phyloP scores from a whole-genome alignment of 2,888 invertebrate species.

The Clepsis dumicolana region DNA sequence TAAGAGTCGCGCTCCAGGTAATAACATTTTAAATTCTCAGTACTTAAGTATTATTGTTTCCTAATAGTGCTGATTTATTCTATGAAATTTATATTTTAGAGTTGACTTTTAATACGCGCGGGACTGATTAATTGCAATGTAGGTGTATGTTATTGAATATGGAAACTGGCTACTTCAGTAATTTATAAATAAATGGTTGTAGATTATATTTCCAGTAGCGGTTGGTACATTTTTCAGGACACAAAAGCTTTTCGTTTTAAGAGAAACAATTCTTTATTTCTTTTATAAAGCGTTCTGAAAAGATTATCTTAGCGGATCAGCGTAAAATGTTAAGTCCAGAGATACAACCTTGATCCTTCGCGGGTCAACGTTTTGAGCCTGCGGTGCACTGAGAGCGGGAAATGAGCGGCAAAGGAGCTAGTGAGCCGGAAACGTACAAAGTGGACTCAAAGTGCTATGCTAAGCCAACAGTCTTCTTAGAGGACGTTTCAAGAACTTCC shows the following conservation, averaged over 20 bases:
- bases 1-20: constrained; percentile 10
- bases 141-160: too few species aligned
- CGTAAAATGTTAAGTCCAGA: constrained; percentile 20
- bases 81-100: too few species aligned
- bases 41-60: too few species aligned
- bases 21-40: neutral
- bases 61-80: too few species aligned
- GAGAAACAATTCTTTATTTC: constrained; percentile 21
- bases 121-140: too few species aligned
- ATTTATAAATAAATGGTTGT: too few species aligned
- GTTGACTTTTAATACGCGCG: too few species aligned
- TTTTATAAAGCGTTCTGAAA: constrained; percentile 15
- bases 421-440: constrained; percentile 11
- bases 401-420: neutral
- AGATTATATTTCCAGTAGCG: constrained; percentile 11
- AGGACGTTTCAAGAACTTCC: constrained; percentile 12
- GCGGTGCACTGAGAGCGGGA: constrained; percentile 8
- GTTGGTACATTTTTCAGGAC: constrained; percentile 15
- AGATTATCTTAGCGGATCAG: constrained; percentile 17
- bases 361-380: neutral
- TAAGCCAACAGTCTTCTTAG: constrained; percentile 20
- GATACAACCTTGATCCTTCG: constrained; percentile 22
- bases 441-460: constrained; percentile 21
- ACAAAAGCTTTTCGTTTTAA: constrained; percentile 18
- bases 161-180: too few species aligned